Conservation (phyloP, 2,113 vertebrate species). For the Cochlearius cochlearius region DNA sequence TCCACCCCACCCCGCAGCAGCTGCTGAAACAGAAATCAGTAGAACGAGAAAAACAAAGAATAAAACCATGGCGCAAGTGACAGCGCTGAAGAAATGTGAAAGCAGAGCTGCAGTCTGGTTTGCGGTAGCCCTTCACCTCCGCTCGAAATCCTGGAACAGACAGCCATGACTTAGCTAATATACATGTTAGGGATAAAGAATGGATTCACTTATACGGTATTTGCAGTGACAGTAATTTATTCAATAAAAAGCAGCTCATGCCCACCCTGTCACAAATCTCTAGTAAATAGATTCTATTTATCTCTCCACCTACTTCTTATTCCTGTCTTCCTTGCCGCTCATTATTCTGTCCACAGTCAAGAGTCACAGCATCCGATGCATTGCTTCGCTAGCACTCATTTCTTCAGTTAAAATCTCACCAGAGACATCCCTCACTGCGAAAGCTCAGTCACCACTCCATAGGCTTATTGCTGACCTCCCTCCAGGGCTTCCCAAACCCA, state of each 20-base stretch:
- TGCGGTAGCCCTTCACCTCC: neutral
- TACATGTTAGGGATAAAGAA: neutral
- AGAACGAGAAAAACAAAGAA: neutral
- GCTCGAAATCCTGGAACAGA: neutral
- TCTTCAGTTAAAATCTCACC: neutral
- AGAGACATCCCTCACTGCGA: neutral
- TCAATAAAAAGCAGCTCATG: neutral
- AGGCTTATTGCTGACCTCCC: neutral
- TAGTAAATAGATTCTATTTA: neutral
- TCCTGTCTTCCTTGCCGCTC: neutral
- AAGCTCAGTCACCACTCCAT: neutral
- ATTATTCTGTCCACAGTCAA: neutral
- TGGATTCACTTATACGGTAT: neutral
- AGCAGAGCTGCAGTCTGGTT: neutral
- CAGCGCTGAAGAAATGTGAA: neutral
- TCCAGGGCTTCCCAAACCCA: neutral
- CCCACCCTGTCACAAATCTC: neutral
- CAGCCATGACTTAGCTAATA: neutral
- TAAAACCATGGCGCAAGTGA: neutral
- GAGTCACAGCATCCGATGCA: neutral
- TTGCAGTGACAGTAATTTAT: conserved; percentile 6
- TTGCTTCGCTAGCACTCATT: neutral
- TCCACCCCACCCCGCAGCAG: neutral
- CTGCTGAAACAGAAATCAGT: neutral
- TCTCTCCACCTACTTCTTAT: neutral